A percentile compares a stretch with the other conserved stretches of the same genome.
These are phyloP conservation scores for Pseudotriccus pelzelni DNA, from an alignment of 2,797 vertebrate species.

Conservation along the genomic window DNA sequence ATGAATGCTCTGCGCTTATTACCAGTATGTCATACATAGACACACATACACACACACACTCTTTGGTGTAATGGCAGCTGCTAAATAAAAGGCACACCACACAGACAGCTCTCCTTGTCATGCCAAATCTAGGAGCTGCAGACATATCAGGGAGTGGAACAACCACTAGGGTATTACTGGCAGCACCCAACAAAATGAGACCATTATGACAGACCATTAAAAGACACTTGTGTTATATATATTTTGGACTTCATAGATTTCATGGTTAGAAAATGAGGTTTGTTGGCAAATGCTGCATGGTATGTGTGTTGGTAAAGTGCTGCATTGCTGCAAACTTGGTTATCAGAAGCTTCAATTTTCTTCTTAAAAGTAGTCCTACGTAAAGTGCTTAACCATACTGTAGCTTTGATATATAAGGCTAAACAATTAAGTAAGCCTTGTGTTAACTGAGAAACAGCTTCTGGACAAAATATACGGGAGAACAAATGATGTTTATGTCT, in stretches of 20 bases:
- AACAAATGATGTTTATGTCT: neutral
- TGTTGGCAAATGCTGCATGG: neutral
- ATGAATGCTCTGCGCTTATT: neutral
- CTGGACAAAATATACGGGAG: neutral
- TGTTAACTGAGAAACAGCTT: neutral
- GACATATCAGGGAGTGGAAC: neutral
- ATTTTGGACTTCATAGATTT: neutral
- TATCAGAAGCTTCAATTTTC: neutral
- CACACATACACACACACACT: too few relatives aligned
- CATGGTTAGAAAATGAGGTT: neutral
- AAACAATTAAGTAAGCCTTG: neutral
- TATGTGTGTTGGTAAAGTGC: neutral
- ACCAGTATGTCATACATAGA: neutral
- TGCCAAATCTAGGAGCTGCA: neutral
- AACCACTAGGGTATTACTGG: neutral
- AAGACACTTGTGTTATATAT: neutral
- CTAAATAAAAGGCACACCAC: neutral
- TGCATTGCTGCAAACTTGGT: neutral
- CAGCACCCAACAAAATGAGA: neutral
- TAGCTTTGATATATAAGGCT: neutral
- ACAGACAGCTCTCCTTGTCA: neutral
- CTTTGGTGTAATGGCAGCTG: neutral
- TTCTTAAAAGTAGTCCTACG: neutral
- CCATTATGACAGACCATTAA: neutral
- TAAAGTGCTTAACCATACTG: neutral